phyloP scores from a whole-genome alignment of 2,113 vertebrate species.

The Marmota monax region DNA sequence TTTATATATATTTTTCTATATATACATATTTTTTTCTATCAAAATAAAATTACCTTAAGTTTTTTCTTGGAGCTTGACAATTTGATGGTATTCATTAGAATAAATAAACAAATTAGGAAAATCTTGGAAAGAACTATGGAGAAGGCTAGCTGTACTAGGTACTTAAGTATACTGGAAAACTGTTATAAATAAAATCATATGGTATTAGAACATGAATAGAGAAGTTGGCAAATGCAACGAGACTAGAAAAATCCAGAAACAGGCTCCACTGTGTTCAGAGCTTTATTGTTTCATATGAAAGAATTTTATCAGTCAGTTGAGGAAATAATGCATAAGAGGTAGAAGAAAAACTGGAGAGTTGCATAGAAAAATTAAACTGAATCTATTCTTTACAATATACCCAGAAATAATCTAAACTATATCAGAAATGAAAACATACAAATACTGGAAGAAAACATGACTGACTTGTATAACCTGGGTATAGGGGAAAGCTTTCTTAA shows the following conservation, averaged over 20 bases:
- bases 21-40: background rate
- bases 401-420: conserved; percentile 8
- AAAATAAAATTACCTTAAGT: background rate
- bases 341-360: background rate
- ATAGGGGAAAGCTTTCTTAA: background rate
- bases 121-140: background rate
- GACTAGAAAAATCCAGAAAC: background rate
- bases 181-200: background rate
- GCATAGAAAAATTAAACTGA: background rate
- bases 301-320: background rate
- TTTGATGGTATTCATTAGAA: background rate
- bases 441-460: background rate
- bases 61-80: background rate
- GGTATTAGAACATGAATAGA: background rate
- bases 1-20: background rate
- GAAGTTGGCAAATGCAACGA: background rate
- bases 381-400: background rate
- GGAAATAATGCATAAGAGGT: background rate
- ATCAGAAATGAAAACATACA: background rate
- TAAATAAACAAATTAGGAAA: background rate
- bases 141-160: background rate
- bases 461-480: background rate
- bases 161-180: background rate
- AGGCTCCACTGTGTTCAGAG: background rate
- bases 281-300: background rate